Evolutionary conservation across 1,140 invertebrate genomes (phyloP).

Genomic region (Trinorchestia longiramus): DNA sequence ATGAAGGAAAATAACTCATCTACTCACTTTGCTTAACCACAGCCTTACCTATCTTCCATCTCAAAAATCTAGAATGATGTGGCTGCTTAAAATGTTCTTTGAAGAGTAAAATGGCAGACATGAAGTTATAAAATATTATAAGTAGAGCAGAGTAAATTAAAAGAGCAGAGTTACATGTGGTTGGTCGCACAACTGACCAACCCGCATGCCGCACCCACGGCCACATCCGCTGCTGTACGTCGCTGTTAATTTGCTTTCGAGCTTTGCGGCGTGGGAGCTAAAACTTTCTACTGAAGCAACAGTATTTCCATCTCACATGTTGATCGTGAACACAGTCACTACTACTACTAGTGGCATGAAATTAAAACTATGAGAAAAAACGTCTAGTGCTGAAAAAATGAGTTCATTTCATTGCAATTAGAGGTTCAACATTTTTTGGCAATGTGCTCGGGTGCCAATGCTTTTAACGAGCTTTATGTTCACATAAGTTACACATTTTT

Average conservation of each 20-base stretch:
- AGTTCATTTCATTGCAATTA: neutral
- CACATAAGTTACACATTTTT: neutral
- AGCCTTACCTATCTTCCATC: too few relatives aligned
- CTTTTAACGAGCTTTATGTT: neutral
- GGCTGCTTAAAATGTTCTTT: neutral
- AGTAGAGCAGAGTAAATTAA: neutral
- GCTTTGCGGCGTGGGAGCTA: neutral
- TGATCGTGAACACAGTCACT: neutral
- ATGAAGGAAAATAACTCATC: too few relatives aligned
- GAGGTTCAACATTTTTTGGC: neutral
- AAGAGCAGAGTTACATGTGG: neutral
- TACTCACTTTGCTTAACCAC: too few relatives aligned
- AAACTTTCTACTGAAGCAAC: neutral
- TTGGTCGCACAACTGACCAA: neutral
- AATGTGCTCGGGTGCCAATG: neutral
- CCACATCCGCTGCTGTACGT: neutral
- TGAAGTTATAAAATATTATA: neutral
- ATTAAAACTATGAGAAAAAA: too few relatives aligned
- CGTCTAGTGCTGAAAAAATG: neutral
- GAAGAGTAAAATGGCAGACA: neutral
- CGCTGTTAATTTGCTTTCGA: neutral
- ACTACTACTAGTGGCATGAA: too few relatives aligned
- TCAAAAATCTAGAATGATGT: too few relatives aligned
- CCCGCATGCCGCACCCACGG: neutral
- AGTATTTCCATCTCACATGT: neutral